phyloP scores from a whole-genome alignment of 1,140 invertebrate species.

The Drosophila setifemur region DNA sequence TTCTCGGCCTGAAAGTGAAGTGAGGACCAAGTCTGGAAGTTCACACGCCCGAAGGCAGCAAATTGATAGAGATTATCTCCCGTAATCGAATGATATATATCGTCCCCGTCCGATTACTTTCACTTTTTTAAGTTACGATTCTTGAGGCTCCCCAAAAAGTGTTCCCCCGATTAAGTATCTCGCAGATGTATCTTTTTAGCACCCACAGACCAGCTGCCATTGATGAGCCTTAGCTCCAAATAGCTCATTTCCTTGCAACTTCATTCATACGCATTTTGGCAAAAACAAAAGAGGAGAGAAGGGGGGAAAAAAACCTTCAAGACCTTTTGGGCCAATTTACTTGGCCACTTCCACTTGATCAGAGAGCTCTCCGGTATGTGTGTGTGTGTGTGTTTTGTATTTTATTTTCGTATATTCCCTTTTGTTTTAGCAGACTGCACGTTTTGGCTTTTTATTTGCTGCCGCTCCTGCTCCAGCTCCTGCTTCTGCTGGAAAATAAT shows the following conservation, averaged over 20 bases:
- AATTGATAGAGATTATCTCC: slow-evolving; percentile 14
- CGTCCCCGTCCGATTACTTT: slow-evolving; percentile 3
- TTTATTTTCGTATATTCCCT: slow-evolving; percentile 11
- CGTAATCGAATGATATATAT: slow-evolving; percentile 28
- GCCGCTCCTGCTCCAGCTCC: slow-evolving; percentile 18
- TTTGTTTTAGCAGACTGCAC: slow-evolving; percentile 55
- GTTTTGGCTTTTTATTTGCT: slow-evolving; percentile 75
- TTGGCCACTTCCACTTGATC: slow-evolving; percentile 48
- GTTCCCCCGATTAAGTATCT: slow-evolving; percentile 1
- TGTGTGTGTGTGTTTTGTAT: no score
- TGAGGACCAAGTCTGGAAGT: slow-evolving; percentile 12
- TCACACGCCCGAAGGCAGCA: slow-evolving; percentile 29
- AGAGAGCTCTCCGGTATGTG: background rate
- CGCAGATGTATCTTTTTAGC: slow-evolving; percentile 16
- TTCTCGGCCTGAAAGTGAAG: slow-evolving; percentile 63
- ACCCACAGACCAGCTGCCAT: slow-evolving; percentile 53
- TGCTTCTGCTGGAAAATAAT: slow-evolving; percentile 71
- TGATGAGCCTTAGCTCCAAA: slow-evolving; percentile 52
- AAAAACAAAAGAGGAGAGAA: slow-evolving; percentile 22
- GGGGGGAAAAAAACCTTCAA: slow-evolving; percentile 3
- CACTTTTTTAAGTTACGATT: slow-evolving; percentile 15
- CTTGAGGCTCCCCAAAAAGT: background rate
- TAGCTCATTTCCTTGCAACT: slow-evolving; percentile 72
- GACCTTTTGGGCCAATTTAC: slow-evolving; percentile 69
- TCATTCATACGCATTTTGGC: slow-evolving; percentile 46